Evolutionary conservation across 2,888 invertebrate genomes (phyloP), one percentile per base, ranked within the genome.

Genomic region (Drosophila acutilabella): DNA sequence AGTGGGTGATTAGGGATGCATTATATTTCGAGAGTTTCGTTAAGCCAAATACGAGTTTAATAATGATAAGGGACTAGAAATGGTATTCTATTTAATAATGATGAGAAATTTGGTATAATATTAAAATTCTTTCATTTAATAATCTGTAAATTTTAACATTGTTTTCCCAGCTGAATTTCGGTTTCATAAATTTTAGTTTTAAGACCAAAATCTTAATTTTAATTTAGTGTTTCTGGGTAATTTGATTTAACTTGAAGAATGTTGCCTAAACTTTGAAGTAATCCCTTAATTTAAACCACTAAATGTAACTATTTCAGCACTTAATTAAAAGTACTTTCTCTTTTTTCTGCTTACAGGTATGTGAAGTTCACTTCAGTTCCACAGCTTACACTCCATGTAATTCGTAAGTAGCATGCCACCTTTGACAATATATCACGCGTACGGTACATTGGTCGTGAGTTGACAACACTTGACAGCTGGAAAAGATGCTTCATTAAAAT

Each of bases 281-380:
- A 7, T 50, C n/a, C 11, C 20, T 52, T 16, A 10, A 51, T 23
- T 59, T 30, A 26, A 26, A 26, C 16, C 8, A 45, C 13, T n/a
- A 11, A 14, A 51, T 30, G 14, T 4, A 10, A 26, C 18, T 18
- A 53, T 30, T 20, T 40, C 11, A 33, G 18, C 30, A 30, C 33
- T 69, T 69, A 50, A 75, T 51, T 81, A 72, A 77, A 50, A 0
- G 45, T 13, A 20, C 11, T 56, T 53, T 65, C n/a, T 64, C 52
- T 74, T 23, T 61, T 45, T 64, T 50, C n/a, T 75, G 42, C 26
- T 87, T 85, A 20, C 88, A 88, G 88, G 88, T 88, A 88, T 74
- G 88, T 85, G 57, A 64, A 76, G 23, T 56, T 58, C 44, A 54
- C 71, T 60, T 53, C 26, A 44, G 36, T 48, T 41, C 13, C 13